Evolutionary conservation across 2,888 invertebrate genomes (phyloP).

Genomic region (Lithophane socia): DNA sequence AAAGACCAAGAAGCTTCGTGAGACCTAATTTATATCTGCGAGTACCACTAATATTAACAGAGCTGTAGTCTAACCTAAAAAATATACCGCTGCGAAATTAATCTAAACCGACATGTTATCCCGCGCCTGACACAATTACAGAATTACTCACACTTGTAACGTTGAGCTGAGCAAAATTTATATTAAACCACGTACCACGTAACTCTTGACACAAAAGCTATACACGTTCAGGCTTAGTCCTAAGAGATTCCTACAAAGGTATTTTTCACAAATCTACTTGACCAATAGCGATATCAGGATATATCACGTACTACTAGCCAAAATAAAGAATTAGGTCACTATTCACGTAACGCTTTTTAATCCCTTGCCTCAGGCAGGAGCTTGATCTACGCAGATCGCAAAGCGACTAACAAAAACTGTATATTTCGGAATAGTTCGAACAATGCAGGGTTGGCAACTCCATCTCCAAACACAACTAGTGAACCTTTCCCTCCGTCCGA

Average conservation of each 20-base stretch:
- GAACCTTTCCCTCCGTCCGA: conserved; percentile 30
- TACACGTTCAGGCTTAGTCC: conserved; percentile 29
- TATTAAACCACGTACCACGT: conserved; percentile 43
- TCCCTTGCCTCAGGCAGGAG: conserved; percentile 21
- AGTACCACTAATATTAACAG: conserved; percentile 33
- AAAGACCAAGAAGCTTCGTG: not conserved
- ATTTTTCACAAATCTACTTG: conserved; percentile 44
- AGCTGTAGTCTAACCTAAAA: conserved; percentile 36
- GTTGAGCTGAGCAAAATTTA: conserved; percentile 44
- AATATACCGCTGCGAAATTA: conserved; percentile 28
- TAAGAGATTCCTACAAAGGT: conserved; percentile 16
- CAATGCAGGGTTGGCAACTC: conserved; percentile 23
- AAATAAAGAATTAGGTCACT: conserved; percentile 41
- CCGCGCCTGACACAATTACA: conserved; percentile 48
- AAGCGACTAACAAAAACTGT: conserved; percentile 22
- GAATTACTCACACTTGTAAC: conserved; percentile 53
- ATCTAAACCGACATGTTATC: conserved; percentile 44
- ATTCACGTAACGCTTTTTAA: conserved; percentile 46
- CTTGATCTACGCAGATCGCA: conserved; percentile 29
- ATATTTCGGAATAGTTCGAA: conserved; percentile 26
- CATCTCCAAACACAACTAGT: conserved; percentile 13
- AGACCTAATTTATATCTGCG: conserved; percentile 11
- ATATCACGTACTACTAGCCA: conserved; percentile 21
- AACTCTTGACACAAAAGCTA: conserved; percentile 38
- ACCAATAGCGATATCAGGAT: conserved; percentile 37